Base-by-base conservation (phyloP, 2,888 invertebrate species). In the Seira musarum region DNA sequence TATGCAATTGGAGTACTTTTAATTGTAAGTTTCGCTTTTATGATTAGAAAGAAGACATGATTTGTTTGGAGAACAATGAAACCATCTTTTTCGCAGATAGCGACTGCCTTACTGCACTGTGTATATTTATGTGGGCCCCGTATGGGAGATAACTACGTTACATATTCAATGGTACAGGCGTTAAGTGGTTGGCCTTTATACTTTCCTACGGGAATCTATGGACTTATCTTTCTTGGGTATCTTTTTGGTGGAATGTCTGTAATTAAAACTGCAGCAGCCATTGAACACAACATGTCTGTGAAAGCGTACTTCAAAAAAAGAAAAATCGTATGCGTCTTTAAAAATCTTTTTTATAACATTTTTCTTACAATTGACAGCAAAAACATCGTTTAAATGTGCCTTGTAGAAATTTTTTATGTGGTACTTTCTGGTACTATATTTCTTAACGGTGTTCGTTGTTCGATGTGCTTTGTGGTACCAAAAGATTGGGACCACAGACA, bases 91-190 rank as follows among this genome's bases (percentile, higher is more conserved):
- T 64, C 25, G 2, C 17, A 65, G 65, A 65, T 65, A 10, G 17
- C 35, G 30, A 65, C 65, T 17, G 35, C 65, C 3, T 35, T 65
- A 35, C 30, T 35, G 1, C 65, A 65, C 1, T 35, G 35, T 17
- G 24, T 17, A 2, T 65, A 65, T 17, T 3, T 65, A 1, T 65
- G 65, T 19, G 65, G 65, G 2, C 65, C 65, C 5, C 15, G 65
- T 30, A 65, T 65, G 65, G 65, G 65, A 15, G 65, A 65, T 35
- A 65, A 65, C 21, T 65, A 65, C 17, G 65, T 65, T 5, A 35
- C 65, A 5, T 17, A 65, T n/a, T 10, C 65, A n/a, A 65, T 65
- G 65, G 35, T 35, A 1, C 1, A 10, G 17, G 10, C n/a, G 17
- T 10, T 65, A n/a, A 65, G 65, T 17, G 65, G 65, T 35, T 3